Evolutionary conservation across 2,113 vertebrate species (phyloP), one percentile per base, ranked within the genome.

Genomic region (Otolemur garnettii): DNA sequence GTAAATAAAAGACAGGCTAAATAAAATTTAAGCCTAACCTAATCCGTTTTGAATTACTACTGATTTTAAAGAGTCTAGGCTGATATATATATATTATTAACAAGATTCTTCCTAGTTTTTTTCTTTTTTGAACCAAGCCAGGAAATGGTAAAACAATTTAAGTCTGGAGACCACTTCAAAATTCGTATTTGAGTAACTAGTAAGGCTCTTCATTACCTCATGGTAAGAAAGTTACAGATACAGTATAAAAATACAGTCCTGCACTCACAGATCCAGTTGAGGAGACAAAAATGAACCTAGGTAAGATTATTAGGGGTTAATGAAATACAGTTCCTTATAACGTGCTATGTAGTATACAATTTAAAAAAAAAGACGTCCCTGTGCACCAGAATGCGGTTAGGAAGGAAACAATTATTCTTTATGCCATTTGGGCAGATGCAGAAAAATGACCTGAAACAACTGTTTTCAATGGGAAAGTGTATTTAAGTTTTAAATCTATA

Each of bases 151-250:
- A 84, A 96, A 59, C 77, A 62, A 82, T 75, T 77, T 55, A 93
- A 68, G n/a, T 15, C 35, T 93, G 26, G 50, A 95, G 81, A 86
- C 59, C 7, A 57, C 26, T 89, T 92, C 83, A 95, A 91, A 96
- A 88, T 85, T 69, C 80, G 13, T 69, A 75, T 57, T 8, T 59
- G 38, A 84, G 59, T 42, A 66, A n/a, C 72, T 69, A 55, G 11
- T 12, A 69, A 91, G 35, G 14, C 89, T 89, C n/a, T 93, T 91
- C 85, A 45, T 13, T 75, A 28, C 50, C 42, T 86, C 92, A 18
- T 55, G 45, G 45, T 24, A 81, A 22, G 28, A 26, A 30, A 90
- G 38, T 78, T 72, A 53, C 2, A 7, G 38, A 50, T 19, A 21
- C 33, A 64, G 17, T 66, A 95, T 24, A 85, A 93, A 93, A 84